Conservation (phyloP, 1,140 invertebrate genomes). For the Ceratosolen fusciceps region DNA sequence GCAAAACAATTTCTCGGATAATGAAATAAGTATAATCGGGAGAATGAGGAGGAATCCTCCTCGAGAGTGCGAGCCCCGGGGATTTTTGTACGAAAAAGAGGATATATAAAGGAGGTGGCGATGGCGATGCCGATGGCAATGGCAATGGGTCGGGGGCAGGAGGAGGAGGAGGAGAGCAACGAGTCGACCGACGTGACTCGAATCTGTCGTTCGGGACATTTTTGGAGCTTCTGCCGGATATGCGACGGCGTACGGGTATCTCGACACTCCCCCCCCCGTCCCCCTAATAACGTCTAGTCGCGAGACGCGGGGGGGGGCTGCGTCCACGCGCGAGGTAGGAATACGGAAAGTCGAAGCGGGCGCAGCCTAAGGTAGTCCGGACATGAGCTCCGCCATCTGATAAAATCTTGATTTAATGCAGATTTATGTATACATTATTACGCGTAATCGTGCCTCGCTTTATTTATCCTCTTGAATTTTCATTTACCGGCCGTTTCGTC, state of each 20-base stretch:
- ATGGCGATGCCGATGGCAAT: too few relatives aligned
- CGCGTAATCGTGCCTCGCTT: not conserved
- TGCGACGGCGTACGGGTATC: slow-evolving; percentile 51
- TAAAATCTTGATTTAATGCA: slow-evolving; percentile 39
- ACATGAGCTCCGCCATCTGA: slow-evolving; percentile 11
- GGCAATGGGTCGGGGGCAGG: slow-evolving; percentile 54
- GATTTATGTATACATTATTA: slow-evolving; percentile 13
- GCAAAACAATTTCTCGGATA: slow-evolving; percentile 27
- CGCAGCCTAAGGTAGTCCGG: not conserved
- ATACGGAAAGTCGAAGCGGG: slow-evolving; percentile 50
- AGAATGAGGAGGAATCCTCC: slow-evolving; percentile 15
- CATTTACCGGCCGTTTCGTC: too few relatives aligned
- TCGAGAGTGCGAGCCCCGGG: slow-evolving; percentile 1
- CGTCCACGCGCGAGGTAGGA: slow-evolving; percentile 48
- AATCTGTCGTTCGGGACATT: slow-evolving; percentile 57
- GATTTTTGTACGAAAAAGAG: slow-evolving; percentile 28
- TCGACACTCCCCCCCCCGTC: too few relatives aligned
- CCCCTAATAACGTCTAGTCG: not conserved
- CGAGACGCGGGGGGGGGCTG: too few relatives aligned
- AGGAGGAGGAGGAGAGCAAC: slow-evolving; percentile 52
- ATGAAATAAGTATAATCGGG: slow-evolving; percentile 19
- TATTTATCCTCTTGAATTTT: too few relatives aligned
- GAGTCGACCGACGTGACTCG: slow-evolving; percentile 65
- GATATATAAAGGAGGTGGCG: slow-evolving; percentile 4
- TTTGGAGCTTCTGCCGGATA: slow-evolving; percentile 58